Evolutionary conservation across 2,797 vertebrate species (phyloP).

Genomic region (Scarus forsteni): DNA sequence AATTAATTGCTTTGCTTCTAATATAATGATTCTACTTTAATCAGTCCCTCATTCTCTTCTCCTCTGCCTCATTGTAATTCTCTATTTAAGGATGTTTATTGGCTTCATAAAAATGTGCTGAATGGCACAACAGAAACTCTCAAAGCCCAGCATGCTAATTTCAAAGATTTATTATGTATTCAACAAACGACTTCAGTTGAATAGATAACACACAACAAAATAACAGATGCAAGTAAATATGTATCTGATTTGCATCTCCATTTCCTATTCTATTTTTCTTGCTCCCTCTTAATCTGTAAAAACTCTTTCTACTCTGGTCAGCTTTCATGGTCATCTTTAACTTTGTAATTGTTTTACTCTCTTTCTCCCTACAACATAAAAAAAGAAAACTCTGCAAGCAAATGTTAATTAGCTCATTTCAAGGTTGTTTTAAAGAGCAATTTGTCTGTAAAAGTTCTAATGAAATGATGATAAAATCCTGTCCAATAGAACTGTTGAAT

Average conservation of each 20-base stretch:
- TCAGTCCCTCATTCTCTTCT: not conserved
- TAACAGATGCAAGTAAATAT: constrained; percentile 1
- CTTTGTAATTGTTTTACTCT: not conserved
- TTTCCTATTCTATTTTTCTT: not conserved
- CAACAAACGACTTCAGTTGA: constrained; percentile 4
- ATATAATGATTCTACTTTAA: constrained; percentile 5
- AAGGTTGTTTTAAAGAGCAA: no score
- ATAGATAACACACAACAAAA: not conserved
- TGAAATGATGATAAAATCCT: no score
- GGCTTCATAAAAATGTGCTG: constrained; percentile 2
- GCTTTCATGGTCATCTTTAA: not conserved
- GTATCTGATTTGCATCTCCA: not conserved
- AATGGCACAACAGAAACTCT: not conserved
- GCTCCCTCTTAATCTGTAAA: not conserved
- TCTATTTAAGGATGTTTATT: constrained; percentile 19
- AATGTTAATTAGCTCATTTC: no score
- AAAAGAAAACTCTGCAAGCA: no score
- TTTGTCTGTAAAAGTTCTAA: no score
- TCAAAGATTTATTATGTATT: not conserved
- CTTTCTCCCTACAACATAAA: not conserved
- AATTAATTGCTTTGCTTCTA: constrained; percentile 4
- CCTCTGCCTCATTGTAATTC: not conserved
- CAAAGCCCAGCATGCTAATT: not conserved
- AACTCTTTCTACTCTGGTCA: not conserved
- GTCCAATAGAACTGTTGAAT: no score